Evolutionary conservation across 2,113 vertebrate genomes (phyloP).

Genomic region (Eulemur rufifrons): DNA sequence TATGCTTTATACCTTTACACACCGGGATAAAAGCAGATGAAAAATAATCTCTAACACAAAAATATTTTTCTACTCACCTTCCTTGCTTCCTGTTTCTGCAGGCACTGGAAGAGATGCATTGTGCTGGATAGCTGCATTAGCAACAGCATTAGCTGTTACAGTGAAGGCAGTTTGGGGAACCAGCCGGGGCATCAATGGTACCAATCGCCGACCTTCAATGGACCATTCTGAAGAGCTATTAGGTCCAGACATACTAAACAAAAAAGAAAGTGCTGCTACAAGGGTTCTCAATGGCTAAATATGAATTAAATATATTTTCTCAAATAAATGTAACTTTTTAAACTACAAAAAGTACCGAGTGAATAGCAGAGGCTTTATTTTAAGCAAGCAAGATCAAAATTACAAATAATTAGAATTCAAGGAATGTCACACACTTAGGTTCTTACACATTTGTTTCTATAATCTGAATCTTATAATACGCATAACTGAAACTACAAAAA

Average conservation of each 20-base stretch:
- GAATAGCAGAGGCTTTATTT: constrained; percentile 56
- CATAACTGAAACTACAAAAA: constrained; percentile 28
- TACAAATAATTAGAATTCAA: constrained; percentile 63
- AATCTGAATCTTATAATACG: constrained; percentile 43
- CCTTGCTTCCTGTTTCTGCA: constrained; percentile 97
- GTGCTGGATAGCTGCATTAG: constrained; percentile 94
- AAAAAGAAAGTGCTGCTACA: constrained; percentile 74
- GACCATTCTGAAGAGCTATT: constrained; percentile 99
- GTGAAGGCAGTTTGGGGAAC: constrained; percentile 98
- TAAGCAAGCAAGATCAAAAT: constrained; percentile 70
- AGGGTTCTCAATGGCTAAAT: neutral
- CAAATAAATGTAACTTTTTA: constrained; percentile 19
- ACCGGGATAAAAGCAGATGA: constrained; percentile 10
- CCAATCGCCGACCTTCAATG: constrained; percentile 96
- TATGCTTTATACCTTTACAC: constrained; percentile 21
- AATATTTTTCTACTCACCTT: constrained; percentile 87
- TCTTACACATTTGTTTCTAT: constrained; percentile 57
- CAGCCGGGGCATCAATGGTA: constrained; percentile 96
- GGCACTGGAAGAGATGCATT: constrained; percentile 94
- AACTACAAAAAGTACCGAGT: neutral
- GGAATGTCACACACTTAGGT: constrained; percentile 31
- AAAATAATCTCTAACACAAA: neutral
- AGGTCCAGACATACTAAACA: constrained; percentile 95
- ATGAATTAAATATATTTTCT: constrained; percentile 24
- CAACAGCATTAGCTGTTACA: constrained; percentile 95